Conservation (phyloP, 2,888 invertebrate species). For the Drosophila parthenogenetica region DNA sequence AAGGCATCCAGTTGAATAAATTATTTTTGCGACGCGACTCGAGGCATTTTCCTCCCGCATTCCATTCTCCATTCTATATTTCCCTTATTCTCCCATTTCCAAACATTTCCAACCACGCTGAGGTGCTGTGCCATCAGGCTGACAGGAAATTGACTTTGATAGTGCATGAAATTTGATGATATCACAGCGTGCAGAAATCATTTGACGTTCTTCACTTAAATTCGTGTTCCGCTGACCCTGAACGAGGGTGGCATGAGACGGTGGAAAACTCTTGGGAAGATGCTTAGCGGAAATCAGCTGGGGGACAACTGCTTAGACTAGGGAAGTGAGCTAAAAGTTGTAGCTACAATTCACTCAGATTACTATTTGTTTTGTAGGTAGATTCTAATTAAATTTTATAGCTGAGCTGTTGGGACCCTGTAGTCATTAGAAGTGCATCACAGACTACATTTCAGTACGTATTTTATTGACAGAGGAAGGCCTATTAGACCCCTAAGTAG, state of each 20-base stretch:
- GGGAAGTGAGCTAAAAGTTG: not conserved
- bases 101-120: not conserved
- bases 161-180: conserved; percentile 81
- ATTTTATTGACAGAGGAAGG: too few species aligned
- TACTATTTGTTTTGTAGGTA: not conserved
- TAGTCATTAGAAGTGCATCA: too few species aligned
- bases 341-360: not conserved
- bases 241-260: not conserved
- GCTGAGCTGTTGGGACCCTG: too few species aligned
- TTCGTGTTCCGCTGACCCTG: conserved; percentile 18
- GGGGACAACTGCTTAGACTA: not conserved
- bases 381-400: too few species aligned
- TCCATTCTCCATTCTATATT: not conserved
- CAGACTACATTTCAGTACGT: too few species aligned
- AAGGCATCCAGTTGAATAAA: conserved; percentile 77
- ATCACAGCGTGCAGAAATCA: conserved; percentile 56
- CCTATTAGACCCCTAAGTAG: not conserved
- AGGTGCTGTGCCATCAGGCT: conserved; percentile 8
- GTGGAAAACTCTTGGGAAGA: too few species aligned
- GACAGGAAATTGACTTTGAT: conserved; percentile 79
- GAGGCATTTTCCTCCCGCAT: conserved; percentile 9
- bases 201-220: conserved; percentile 56
- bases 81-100: not conserved
- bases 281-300: not conserved
- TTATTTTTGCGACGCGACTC: conserved; percentile 63